Evolutionary conservation across 1,140 invertebrate genomes (phyloP), one percentile per base, ranked within the genome.

Genomic region (Pseudomyrmex flavicornis): DNA sequence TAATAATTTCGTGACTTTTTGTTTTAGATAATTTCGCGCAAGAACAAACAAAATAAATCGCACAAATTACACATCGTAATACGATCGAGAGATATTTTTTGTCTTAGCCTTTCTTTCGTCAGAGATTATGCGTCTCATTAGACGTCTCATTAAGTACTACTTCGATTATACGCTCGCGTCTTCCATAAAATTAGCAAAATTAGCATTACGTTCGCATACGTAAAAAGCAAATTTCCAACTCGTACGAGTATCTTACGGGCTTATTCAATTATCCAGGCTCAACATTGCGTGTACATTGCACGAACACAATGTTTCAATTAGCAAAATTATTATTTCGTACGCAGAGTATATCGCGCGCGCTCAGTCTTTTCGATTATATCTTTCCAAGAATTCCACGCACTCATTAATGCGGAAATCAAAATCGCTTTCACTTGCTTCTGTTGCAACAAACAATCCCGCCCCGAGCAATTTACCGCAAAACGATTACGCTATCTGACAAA

Each of bases 121-220:
- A 65, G 54, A 63, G 8, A 22, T 17, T 8, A 35, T 15, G 74
- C 46, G n/a, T 44, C 74, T 54, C 35, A 13, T 76, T 76, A 54
- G 66, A 22, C 62, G 17, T 66, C 13, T 54, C 26, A 77, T 77
- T 0, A 17, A 17, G 17, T 76, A 76, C 12, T 13, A 7, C 15
- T 2, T 10, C 46, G 22, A 63, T 48, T 65, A 26, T 22, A 26
- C 9, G 48, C 46, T 17, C 8, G 46, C 26, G 9, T 17, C 7
- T 20, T 8, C 13, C 48, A 46, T 66, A 46, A 77, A 77, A 77
- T 77, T 77, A 77, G 35, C 61, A 17, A 17, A 17, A 17, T 17
- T 17, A 17, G 17, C 17, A 17, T 17, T 17, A 52, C 20, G 73
- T 35, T 35, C 22, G 22, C 22, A 65, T 2, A 52, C 26, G 9